phyloP scores from a whole-genome alignment of 2,888 invertebrate genomes.

The Ditula angustiorana region DNA sequence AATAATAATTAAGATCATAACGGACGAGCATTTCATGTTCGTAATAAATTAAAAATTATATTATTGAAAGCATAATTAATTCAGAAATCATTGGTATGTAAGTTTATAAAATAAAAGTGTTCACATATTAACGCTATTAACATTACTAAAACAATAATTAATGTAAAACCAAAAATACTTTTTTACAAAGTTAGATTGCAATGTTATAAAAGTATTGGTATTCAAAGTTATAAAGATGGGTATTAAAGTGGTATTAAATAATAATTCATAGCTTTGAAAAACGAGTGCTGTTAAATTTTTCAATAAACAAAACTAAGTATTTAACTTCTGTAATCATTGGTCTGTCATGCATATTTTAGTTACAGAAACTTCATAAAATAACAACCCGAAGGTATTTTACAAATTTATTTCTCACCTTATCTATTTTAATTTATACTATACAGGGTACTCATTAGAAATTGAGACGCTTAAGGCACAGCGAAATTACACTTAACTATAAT shows the following conservation, averaged over 20 bases:
- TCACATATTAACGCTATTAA: conserved; percentile 21
- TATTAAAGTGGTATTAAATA: too few relatives aligned
- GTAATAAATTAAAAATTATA: conserved; percentile 3
- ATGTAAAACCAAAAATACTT: conserved; percentile 51
- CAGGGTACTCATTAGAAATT: conserved; percentile 65
- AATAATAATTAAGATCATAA: not conserved
- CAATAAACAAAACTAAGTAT: conserved; percentile 59
- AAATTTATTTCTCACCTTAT: conserved; percentile 14
- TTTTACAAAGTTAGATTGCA: conserved; percentile 52
- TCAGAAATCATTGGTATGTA: conserved; percentile 5
- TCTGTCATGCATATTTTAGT: conserved; percentile 23
- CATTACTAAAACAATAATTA: conserved; percentile 45
- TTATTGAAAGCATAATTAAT: not conserved
- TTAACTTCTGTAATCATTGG: conserved; percentile 66
- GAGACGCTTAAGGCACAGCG: conserved; percentile 85
- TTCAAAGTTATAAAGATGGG: too few relatives aligned
- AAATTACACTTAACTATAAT: conserved; percentile 79
- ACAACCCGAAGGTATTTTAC: conserved; percentile 28
- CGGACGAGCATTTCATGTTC: conserved; percentile 7
- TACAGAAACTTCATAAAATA: conserved; percentile 28
- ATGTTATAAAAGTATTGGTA: not conserved
- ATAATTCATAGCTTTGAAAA: not conserved
- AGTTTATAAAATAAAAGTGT: conserved; percentile 49
- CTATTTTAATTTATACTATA: conserved; percentile 23
- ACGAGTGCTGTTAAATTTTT: not conserved